Evolutionary conservation across 2,888 invertebrate genomes (phyloP), one percentile per base, ranked within the genome.

Genomic region (Fragum sueziense): DNA sequence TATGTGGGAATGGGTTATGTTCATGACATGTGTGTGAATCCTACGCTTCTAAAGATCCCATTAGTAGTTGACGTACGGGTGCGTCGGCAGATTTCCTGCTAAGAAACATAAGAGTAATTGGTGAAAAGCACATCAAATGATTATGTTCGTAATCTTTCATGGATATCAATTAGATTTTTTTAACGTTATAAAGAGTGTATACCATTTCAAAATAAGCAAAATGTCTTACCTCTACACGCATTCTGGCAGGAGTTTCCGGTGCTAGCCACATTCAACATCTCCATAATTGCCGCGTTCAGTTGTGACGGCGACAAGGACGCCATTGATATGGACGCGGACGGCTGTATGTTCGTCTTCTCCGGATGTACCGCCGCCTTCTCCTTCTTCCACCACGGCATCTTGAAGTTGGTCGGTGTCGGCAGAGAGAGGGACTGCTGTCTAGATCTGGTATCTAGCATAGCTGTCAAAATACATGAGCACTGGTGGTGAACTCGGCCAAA

Each of bases 241-340:
- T 84, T 82, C 59, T 86, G 80, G 37, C 88, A 85, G 20, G 77
- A 83, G 67, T 84, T 88, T 27, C 85, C 76, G n/a, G 80, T 85
- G 52, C 82, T 85, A 67, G 84, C 77, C 25, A 88, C 81, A 74
- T 88, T 84, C 61, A 90, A 71, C 87, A 90, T 87, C 51, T 89
- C 88, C 83, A 88, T 87, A 41, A 90, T 86, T 73, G 88, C 88
- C 34, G 84, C 75, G 59, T 90, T 88, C 25, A 90, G 83, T 61
- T 89, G 86, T 11, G 90, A 88, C 20, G 87, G 89, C 1, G 88
- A 87, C 61, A 90, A 76, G 20, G 89, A 89, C 54, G 80, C 77
- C 82, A 85, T 86, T 0, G 90, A 86, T 11, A 76, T 82, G 29
- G 77, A 74, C 54, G 79, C 70, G 1, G 86, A 85, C 52, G 76